Percentiles rank a stretch among this genome's conserved stretches.
These are phyloP conservation scores for Myopa tessellatipennis DNA, from an alignment of 2,888 invertebrate genomes.

Conservation along the genomic window DNA sequence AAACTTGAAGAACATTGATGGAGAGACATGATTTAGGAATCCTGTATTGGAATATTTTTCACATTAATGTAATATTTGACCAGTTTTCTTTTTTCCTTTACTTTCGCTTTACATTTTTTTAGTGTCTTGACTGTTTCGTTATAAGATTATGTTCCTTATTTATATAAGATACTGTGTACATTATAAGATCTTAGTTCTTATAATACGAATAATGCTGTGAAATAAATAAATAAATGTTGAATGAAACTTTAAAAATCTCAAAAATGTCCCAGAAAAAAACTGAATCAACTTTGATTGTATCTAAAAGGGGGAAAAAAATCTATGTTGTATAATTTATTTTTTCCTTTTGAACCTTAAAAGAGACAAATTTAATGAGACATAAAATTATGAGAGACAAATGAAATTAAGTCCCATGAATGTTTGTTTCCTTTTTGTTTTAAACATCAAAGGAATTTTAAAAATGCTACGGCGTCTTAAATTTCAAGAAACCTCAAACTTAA, in stretches of 20 bases:
- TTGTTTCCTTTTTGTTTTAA: background rate
- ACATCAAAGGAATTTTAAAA: constrained; percentile 6
- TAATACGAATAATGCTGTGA: background rate
- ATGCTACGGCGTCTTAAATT: background rate
- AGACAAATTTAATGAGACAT: too few relatives aligned
- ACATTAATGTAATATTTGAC: background rate
- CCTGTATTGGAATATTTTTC: background rate
- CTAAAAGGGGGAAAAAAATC: too few relatives aligned
- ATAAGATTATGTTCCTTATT: background rate
- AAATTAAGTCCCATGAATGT: too few relatives aligned
- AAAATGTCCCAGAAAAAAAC: too few relatives aligned
- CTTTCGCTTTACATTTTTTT: background rate
- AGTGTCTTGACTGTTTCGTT: background rate
- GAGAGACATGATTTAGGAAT: background rate
- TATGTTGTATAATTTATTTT: too few relatives aligned
- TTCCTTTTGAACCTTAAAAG: too few relatives aligned
- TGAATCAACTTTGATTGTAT: too few relatives aligned
- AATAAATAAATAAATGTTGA: too few relatives aligned
- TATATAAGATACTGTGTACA: background rate
- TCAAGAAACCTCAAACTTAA: too few relatives aligned
- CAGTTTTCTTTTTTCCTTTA: background rate
- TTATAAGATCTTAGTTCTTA: background rate
- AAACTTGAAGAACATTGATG: background rate
- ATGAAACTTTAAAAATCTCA: too few relatives aligned
- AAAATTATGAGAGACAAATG: too few relatives aligned